Evolutionary conservation across 2,797 vertebrate genomes (phyloP).

Genomic region (Sylvilagus floridanus): DNA sequence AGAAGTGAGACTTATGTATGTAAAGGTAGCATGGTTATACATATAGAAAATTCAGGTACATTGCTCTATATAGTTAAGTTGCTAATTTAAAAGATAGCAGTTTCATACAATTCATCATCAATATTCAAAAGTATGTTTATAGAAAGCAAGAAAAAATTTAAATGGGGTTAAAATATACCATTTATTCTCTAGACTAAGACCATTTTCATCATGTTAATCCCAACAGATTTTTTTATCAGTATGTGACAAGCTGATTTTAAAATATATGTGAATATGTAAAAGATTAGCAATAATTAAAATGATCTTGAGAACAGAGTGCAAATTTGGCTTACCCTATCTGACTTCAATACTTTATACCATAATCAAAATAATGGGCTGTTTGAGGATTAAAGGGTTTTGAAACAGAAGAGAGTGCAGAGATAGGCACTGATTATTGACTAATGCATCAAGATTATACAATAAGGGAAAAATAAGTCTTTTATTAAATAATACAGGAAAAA

Average conservation of each 20-base stretch:
- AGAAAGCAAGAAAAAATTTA: background rate
- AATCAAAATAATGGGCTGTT: background rate
- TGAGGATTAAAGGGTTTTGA: background rate
- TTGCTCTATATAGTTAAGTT: background rate
- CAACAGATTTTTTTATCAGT: background rate
- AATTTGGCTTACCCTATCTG: background rate
- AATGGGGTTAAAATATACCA: background rate
- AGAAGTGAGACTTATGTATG: background rate
- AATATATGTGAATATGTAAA: background rate
- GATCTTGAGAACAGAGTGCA: background rate
- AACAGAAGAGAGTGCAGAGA: background rate
- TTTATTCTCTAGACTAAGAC: background rate
- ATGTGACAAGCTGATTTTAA: background rate
- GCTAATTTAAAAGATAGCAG: background rate
- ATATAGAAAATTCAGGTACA: background rate
- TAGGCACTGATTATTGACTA: background rate
- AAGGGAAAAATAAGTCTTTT: background rate
- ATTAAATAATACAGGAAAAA: background rate
- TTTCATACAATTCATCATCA: background rate
- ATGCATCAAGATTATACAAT: background rate
- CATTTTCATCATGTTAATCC: background rate
- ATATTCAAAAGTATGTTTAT: background rate
- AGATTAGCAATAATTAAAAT: background rate
- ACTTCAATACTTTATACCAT: background rate
- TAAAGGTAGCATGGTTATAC: background rate